These are phyloP conservation scores for Ceratosolen solmsi DNA, from an alignment of 1,140 invertebrate species.

Conservation along the genomic window DNA sequence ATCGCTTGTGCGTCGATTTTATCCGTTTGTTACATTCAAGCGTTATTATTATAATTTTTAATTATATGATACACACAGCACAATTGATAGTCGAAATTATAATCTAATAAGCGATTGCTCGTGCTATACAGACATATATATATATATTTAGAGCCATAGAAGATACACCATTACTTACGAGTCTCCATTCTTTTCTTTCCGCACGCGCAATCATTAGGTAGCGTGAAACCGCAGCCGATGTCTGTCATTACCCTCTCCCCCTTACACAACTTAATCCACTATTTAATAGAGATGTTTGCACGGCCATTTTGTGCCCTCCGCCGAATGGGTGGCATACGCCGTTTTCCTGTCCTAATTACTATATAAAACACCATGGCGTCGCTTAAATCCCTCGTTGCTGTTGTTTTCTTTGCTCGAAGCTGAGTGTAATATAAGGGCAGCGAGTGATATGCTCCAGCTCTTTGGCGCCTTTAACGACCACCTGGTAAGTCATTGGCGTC, in stretches of 20 bases:
- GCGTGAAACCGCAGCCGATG: not conserved
- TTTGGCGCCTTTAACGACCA: slow-evolving; percentile 55
- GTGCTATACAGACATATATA: too few species aligned
- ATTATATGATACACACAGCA: not conserved
- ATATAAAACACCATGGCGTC: slow-evolving; percentile 46
- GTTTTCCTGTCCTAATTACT: slow-evolving; percentile 50
- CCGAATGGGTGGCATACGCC: slow-evolving; percentile 30
- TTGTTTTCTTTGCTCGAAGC: not conserved
- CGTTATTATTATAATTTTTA: not conserved
- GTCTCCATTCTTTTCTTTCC: not conserved
- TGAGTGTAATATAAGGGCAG: slow-evolving; percentile 5
- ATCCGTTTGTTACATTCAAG: not conserved
- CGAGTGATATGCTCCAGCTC: slow-evolving; percentile 14
- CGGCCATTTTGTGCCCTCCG: slow-evolving; percentile 34
- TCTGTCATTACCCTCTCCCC: not conserved
- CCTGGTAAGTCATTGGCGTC: slow-evolving; percentile 38
- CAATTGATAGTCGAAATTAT: too few species aligned
- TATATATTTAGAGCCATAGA: too few species aligned
- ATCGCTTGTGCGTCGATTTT: not conserved
- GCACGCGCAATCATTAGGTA: not conserved
- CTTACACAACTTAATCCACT: slow-evolving; percentile 33
- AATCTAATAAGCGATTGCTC: too few species aligned
- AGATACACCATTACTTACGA: too few species aligned
- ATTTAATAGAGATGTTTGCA: slow-evolving; percentile 54
- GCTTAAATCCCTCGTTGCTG: slow-evolving; percentile 6